Base-by-base conservation (phyloP, 2,113 vertebrate genomes). In the Catharus fuscescens region DNA sequence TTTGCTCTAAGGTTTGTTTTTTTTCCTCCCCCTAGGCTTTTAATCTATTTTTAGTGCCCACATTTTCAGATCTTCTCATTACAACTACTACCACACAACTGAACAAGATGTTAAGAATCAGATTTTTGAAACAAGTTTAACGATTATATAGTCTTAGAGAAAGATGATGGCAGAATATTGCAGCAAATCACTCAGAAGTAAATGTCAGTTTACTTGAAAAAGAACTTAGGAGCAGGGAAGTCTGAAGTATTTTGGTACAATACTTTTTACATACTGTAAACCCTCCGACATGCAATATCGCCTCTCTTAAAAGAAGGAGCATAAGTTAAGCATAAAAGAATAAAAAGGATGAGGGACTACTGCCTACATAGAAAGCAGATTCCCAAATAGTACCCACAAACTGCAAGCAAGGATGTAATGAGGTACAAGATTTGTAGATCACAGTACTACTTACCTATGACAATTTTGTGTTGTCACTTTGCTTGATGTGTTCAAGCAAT, bases 281-380 rank as follows among this genome's bases (percentile, higher is more conserved):
- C 21, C 53, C 47, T 44, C 36, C 48, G 25, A 52, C 9, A 47
- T 0, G 0, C 9, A 67, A 6, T 12, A 8, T 4, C 53, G 14
- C 19, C 40, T 45, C 66, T 61, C 28, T 40, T 19, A 50, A 40
- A 54, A 19, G 18, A 61, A 0, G 56, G 10, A 42, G 11, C 5
- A 69, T 48, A 16, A 92, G 10, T 29, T 17, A 34, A 74, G 9
- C 9, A 61, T 11, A n/a, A 72, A 34, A 48, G 4, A 34, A 45
- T 3, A 48, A 72, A 24, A 76, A 50, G 9, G 38, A 54, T 11
- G 28, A 52, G 15, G 4, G 5, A 17, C 42, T 47, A 13, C 5
- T 2, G 6, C 24, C 42, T 13, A 53, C 20, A 31, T 0, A 18
- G 8, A 28, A 78, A 65, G 31, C 2, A 60, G 9, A 74, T 52